These are phyloP conservation scores for Ophion obscuratus DNA, from an alignment of 2,888 invertebrate genomes.

Conservation along the genomic window DNA sequence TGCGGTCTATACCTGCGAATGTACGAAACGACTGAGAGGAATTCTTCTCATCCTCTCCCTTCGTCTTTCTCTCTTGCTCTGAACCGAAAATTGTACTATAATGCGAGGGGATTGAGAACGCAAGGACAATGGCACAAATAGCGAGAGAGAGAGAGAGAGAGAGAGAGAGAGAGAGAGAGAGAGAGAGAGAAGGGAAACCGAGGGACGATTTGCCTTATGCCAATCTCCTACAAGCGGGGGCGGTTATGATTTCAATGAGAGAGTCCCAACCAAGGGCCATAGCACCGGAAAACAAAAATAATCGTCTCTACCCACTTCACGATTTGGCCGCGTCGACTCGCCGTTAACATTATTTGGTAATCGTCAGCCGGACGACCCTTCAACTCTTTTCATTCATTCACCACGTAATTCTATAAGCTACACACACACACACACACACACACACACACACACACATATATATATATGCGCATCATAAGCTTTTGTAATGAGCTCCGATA, in stretches of 20 bases:
- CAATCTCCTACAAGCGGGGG: constrained; percentile 79
- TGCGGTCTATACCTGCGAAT: constrained; percentile 56
- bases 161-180: constrained; percentile 57
- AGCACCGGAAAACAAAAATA: constrained; percentile 66
- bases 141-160: not conserved
- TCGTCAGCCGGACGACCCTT: constrained; percentile 59
- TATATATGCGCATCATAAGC: constrained; percentile 1
- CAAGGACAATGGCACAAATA: constrained; percentile 74
- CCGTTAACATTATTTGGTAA: constrained; percentile 62
- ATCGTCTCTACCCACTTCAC: constrained; percentile 67
- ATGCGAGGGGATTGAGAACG: constrained; percentile 75
- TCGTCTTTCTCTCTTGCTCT: constrained; percentile 45
- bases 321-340: constrained; percentile 47
- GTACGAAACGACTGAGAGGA: constrained; percentile 46
- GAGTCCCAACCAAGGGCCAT: constrained; percentile 33
- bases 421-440: not conserved
- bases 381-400: constrained; percentile 59
- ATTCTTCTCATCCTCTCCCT: constrained; percentile 58
- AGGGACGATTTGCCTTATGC: constrained; percentile 83
- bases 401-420: constrained; percentile 12
- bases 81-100: constrained; percentile 82
- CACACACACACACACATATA: no score
- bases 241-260: constrained; percentile 80
- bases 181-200: constrained; percentile 61
- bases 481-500: constrained; percentile 29